These are phyloP conservation scores for Podarcis lilfordi DNA, from an alignment of 2,797 vertebrate species.

Conservation along the genomic window DNA sequence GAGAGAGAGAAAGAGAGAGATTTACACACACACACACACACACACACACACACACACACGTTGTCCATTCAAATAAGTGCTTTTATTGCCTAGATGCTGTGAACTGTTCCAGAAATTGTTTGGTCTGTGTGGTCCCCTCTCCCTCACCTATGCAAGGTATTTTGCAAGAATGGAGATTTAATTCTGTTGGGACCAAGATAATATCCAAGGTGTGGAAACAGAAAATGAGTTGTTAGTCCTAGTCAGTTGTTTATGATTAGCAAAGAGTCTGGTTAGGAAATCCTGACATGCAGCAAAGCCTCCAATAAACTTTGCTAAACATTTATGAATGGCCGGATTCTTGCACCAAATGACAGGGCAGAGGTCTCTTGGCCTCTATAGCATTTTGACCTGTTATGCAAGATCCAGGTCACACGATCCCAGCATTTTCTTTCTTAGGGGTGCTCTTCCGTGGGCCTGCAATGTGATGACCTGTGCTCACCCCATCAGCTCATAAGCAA, in stretches of 20 bases:
- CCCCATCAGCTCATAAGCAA: conserved; percentile 20
- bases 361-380: not conserved
- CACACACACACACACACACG: conserved; percentile 17
- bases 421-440: not conserved
- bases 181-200: conserved; percentile 38
- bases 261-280: conserved; percentile 17
- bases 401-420: not conserved
- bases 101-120: conserved; percentile 52
- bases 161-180: conserved; percentile 47
- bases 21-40: conserved; percentile 12
- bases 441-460: not conserved
- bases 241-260: conserved; percentile 40
- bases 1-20: not conserved
- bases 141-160: conserved; percentile 39
- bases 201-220: conserved; percentile 45
- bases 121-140: not conserved
- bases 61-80: conserved; percentile 47
- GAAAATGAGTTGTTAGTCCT: conserved; percentile 40
- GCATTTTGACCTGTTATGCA: conserved; percentile 7
- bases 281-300: not conserved
- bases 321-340: conserved; percentile 14
- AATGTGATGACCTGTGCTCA: conserved; percentile 20
- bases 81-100: conserved; percentile 36
- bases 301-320: conserved; percentile 7
- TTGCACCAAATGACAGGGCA: conserved; percentile 13